phyloP scores from a whole-genome alignment of 2,888 invertebrate species.

The Bruchidius siliquastri region DNA sequence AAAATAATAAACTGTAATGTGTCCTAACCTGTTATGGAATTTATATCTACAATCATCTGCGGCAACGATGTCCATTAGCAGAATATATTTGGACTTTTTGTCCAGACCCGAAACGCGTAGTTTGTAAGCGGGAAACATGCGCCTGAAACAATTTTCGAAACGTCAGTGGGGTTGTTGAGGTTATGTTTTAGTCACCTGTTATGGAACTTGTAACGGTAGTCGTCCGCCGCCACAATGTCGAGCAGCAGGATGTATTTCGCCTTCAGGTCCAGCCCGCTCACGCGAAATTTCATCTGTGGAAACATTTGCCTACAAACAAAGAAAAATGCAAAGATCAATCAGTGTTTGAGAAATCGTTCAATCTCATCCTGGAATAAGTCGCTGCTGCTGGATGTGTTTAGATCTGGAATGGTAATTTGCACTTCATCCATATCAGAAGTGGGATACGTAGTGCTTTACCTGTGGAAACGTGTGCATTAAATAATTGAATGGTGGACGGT shows the following conservation, averaged over 20 bases:
- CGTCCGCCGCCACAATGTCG: slow-evolving; percentile 99
- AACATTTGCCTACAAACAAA: slow-evolving; percentile 92
- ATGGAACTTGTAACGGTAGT: slow-evolving; percentile 97
- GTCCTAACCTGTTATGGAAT: slow-evolving; percentile 83
- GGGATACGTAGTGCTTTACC: too few relatives aligned
- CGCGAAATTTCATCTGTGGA: slow-evolving; percentile 98
- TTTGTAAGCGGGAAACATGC: slow-evolving; percentile 98
- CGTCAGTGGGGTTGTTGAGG: slow-evolving; percentile 12
- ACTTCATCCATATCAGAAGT: too few relatives aligned
- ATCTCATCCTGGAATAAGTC: background rate
- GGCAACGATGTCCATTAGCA: slow-evolving; percentile 95
- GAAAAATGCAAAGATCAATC: background rate
- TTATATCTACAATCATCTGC: slow-evolving; percentile 94
- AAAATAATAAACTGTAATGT: background rate
- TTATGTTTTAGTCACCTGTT: slow-evolving; percentile 64
- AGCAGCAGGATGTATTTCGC: slow-evolving; percentile 98
- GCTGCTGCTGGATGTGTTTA: background rate
- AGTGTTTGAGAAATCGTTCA: background rate
- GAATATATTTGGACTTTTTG: slow-evolving; percentile 95
- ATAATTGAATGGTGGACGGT: too few relatives aligned
- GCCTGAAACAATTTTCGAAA: slow-evolving; percentile 63
- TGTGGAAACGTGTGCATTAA: too few relatives aligned
- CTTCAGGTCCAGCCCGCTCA: slow-evolving; percentile 96
- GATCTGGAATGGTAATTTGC: background rate
- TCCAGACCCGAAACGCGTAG: slow-evolving; percentile 94